phyloP scores from a whole-genome alignment of 2,888 invertebrate species.

The Clostera curtula region DNA sequence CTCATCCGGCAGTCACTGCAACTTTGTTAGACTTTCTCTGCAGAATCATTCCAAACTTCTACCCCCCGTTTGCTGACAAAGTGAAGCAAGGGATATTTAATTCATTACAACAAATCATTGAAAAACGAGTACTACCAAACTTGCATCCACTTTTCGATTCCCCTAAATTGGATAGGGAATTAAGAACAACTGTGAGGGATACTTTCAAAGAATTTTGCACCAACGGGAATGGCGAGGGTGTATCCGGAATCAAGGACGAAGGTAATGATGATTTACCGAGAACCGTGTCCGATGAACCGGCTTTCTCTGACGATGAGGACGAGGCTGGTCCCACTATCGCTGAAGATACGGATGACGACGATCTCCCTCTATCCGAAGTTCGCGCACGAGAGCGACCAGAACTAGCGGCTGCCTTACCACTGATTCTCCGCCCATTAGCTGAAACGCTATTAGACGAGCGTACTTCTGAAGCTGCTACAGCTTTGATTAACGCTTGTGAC shows the following conservation, averaged over 20 bases:
- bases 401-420: conserved; percentile 60
- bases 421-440: conserved; percentile 56
- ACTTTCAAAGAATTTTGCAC: conserved; percentile 94
- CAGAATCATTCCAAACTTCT: conserved; percentile 91
- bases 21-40: conserved; percentile 93
- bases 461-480: conserved; percentile 47
- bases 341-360: conserved; percentile 83
- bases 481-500: conserved; percentile 52
- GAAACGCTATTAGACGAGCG: conserved; percentile 66
- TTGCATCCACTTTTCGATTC: conserved; percentile 91
- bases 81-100: conserved; percentile 88
- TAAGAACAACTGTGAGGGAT: conserved; percentile 88
- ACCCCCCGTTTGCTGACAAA: conserved; percentile 85
- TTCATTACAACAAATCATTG: conserved; percentile 88
- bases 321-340: conserved; percentile 61
- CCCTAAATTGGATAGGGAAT: conserved; percentile 88
- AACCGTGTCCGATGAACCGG: conserved; percentile 79
- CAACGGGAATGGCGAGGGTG: conserved; percentile 66
- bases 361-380: conserved; percentile 86
- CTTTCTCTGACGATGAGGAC: conserved; percentile 91
- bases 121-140: conserved; percentile 93
- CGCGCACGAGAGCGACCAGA: conserved; percentile 79
- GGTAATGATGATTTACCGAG: conserved; percentile 53
- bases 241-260: conserved; percentile 65
- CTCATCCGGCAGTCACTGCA: conserved; percentile 92